Conservation (phyloP, 2,888 invertebrate species). For the Octodonta nipae region DNA sequence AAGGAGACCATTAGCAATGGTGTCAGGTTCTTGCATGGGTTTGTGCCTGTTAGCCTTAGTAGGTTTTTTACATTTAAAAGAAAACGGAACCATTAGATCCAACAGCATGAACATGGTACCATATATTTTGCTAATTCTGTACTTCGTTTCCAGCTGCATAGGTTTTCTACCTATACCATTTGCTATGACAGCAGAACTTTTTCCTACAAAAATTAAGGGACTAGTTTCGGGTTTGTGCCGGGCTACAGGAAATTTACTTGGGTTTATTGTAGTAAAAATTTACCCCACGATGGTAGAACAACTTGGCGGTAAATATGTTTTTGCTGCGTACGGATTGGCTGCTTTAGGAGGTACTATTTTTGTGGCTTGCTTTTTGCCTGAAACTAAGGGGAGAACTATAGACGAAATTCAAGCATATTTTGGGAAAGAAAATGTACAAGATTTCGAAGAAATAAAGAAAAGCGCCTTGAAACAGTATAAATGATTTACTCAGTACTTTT, state of each 20-base stretch:
- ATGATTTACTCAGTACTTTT: too few relatives aligned
- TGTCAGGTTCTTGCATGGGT: slow-evolving; percentile 44
- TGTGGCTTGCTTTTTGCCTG: slow-evolving; percentile 36
- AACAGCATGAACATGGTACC: slow-evolving; percentile 31
- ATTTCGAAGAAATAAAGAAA: too few relatives aligned
- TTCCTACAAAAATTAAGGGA: slow-evolving; percentile 40
- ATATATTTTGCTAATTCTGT: slow-evolving; percentile 34
- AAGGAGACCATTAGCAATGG: slow-evolving; percentile 42
- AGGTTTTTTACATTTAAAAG: slow-evolving; percentile 30
- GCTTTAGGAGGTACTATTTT: slow-evolving; percentile 39
- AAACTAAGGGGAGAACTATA: slow-evolving; percentile 41
- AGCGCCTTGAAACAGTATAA: too few relatives aligned
- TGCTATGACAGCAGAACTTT: slow-evolving; percentile 44
- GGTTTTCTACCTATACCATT: slow-evolving; percentile 45
- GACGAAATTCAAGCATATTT: slow-evolving; percentile 40
- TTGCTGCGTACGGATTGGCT: slow-evolving; percentile 38
- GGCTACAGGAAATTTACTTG: slow-evolving; percentile 39
- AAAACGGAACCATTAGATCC: slow-evolving; percentile 21
- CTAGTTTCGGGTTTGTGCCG: slow-evolving; percentile 38
- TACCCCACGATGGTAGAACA: slow-evolving; percentile 35
- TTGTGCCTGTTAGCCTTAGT: slow-evolving; percentile 40
- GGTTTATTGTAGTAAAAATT: slow-evolving; percentile 40
- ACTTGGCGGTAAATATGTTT: slow-evolving; percentile 37
- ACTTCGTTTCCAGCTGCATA: slow-evolving; percentile 40
- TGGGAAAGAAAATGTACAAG: too few relatives aligned